These are phyloP conservation scores for Latrodectus geometricus DNA, from an alignment of 1,140 invertebrate species.

Conservation along the genomic window DNA sequence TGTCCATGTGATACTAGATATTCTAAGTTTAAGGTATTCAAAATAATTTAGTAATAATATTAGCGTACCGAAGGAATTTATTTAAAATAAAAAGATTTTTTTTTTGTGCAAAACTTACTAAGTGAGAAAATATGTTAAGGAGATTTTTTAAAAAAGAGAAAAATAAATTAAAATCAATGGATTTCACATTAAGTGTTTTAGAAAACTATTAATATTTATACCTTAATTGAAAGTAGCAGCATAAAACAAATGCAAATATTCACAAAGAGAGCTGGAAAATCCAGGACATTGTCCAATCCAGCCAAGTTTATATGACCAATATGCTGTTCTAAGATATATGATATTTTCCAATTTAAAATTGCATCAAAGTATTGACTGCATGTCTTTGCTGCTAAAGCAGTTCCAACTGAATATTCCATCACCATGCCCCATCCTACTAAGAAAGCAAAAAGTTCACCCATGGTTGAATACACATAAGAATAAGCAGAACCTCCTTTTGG, in stretches of 20 bases:
- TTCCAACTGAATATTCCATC: constrained; percentile 60
- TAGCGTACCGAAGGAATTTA: no score
- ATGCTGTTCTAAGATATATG: background rate
- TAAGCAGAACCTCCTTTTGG: constrained; percentile 71
- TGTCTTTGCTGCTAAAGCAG: constrained; percentile 57
- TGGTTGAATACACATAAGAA: constrained; percentile 71
- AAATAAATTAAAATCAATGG: no score
- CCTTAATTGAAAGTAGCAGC: constrained; percentile 19
- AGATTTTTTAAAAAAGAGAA: no score
- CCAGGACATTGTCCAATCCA: constrained; percentile 42
- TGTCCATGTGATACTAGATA: no score
- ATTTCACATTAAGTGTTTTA: no score
- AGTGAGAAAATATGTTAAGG: no score
- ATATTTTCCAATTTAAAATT: constrained; percentile 22
- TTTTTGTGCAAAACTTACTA: no score
- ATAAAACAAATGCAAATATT: constrained; percentile 67
- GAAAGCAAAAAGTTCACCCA: constrained; percentile 71
- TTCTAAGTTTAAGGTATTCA: no score
- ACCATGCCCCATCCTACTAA: constrained; percentile 72
- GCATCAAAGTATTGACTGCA: constrained; percentile 58
- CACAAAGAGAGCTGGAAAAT: constrained; percentile 64
- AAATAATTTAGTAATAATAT: no score
- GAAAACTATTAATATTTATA: constrained; percentile 15
- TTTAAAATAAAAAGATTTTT: no score
- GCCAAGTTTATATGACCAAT: constrained; percentile 12